These are phyloP conservation scores for Drosophila quinaria DNA, from an alignment of 2,888 invertebrate species.

Conservation along the genomic window DNA sequence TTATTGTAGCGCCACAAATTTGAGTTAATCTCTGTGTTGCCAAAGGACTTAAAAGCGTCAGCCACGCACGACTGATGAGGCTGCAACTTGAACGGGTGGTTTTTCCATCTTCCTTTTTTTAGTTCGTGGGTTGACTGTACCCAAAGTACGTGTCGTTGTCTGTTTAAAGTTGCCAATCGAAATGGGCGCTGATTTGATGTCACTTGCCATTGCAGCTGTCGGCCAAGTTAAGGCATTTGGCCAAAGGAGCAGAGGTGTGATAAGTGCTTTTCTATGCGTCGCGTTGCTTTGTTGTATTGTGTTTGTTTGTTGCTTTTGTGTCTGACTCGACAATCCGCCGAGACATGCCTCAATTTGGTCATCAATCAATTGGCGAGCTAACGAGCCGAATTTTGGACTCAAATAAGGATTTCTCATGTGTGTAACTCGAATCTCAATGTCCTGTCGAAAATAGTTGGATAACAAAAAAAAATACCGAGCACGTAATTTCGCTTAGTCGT, in stretches of 20 bases:
- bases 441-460: constrained; percentile 14
- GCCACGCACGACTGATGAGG: constrained; percentile 50
- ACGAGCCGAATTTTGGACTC: constrained; percentile 58
- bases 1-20: constrained; percentile 82
- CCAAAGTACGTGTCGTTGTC: constrained; percentile 31
- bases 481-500: constrained; percentile 82
- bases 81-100: constrained; percentile 47
- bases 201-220: constrained; percentile 28
- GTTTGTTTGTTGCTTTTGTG: background rate
- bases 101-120: constrained; percentile 11
- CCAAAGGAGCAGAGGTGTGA: constrained; percentile 56
- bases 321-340: constrained; percentile 42
- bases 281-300: constrained; percentile 29
- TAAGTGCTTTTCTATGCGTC: constrained; percentile 68
- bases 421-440: constrained; percentile 25
- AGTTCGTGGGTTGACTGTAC: constrained; percentile 40
- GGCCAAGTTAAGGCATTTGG: constrained; percentile 31
- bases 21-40: constrained; percentile 73
- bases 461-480: constrained; percentile 49
- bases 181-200: constrained; percentile 58
- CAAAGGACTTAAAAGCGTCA: constrained; percentile 57
- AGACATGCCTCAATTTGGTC: constrained; percentile 64
- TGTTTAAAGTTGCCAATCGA: constrained; percentile 57
- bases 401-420: constrained; percentile 16
- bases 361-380: constrained; percentile 77